Conservation (phyloP, 2,113 vertebrate genomes). For the Corythornis madagascariensis region DNA sequence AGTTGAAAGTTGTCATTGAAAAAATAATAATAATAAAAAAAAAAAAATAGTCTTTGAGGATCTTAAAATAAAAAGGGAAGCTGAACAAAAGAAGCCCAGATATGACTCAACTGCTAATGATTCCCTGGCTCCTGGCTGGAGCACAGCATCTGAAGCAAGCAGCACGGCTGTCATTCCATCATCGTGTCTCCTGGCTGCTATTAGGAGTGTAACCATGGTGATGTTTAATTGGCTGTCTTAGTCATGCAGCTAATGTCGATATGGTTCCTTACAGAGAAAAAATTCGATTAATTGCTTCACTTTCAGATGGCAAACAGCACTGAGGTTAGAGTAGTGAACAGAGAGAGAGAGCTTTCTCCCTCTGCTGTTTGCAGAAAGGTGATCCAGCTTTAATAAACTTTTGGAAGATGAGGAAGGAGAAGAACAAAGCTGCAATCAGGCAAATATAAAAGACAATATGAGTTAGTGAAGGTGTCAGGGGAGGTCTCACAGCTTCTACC, state of each 20-base stretch:
- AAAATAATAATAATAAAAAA: neutral
- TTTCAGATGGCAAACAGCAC: neutral
- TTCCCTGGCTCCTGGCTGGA: constrained; percentile 43
- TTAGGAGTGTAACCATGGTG: constrained; percentile 47
- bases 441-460: neutral
- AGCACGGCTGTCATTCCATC: constrained; percentile 36
- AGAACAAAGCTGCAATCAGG: neutral
- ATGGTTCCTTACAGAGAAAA: neutral
- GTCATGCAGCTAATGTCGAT: constrained; percentile 12
- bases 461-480: neutral
- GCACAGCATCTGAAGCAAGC: neutral
- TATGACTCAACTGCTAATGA: constrained; percentile 54
- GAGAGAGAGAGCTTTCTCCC: neutral
- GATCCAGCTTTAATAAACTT: neutral
- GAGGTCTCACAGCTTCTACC: neutral
- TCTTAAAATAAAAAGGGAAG: constrained; percentile 47
- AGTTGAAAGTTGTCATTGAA: constrained; percentile 21
- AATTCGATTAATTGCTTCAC: constrained; percentile 37
- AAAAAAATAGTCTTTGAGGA: neutral
- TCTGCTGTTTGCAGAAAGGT: neutral
- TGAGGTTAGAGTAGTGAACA: neutral
- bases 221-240: constrained; percentile 50
- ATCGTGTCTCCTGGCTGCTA: neutral
- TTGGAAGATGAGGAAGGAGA: neutral
- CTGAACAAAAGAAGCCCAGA: constrained; percentile 27